Percentiles rank a stretch among this genome's conserved stretches.
Conservation (phyloP, 2,888 invertebrate genomes). For the Drepanosiphum platanoidis region DNA sequence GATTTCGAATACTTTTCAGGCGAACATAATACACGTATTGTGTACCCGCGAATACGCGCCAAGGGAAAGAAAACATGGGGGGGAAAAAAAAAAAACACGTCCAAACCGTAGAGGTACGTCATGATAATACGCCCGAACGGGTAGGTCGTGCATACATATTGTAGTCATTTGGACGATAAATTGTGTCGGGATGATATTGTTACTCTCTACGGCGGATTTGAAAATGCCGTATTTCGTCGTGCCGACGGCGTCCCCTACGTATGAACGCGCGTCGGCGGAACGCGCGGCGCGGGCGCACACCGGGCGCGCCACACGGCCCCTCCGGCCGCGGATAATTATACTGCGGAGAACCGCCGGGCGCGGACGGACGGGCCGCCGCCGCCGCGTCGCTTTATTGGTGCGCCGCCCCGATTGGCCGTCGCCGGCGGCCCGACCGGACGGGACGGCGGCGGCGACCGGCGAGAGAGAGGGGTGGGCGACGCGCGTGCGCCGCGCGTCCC, state of each 20-base stretch:
- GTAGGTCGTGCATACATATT: no score
- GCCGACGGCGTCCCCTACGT: conserved; percentile 38
- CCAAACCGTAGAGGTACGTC: no score
- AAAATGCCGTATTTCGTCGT: conserved; percentile 8
- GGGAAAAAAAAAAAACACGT: no score
- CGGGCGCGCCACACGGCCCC: not conserved
- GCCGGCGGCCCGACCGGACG: not conserved
- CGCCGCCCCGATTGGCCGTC: conserved; percentile 45
- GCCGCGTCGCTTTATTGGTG: conserved; percentile 54
- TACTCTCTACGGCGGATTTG: not conserved
- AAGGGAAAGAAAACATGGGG: no score
- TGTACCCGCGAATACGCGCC: no score
- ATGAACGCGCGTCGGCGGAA: not conserved
- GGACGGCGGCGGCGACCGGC: conserved; percentile 4
- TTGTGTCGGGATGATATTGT: not conserved
- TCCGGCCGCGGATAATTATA: no score
- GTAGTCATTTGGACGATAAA: not conserved
- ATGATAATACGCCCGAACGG: no score
- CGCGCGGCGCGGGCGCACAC: not conserved
- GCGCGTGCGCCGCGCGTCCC: not conserved
- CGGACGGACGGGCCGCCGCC: conserved; percentile 2
- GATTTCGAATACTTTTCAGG: no score
- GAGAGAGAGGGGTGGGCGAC: not conserved
- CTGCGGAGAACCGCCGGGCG: conserved; percentile 37
- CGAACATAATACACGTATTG: no score